Base-by-base conservation (phyloP, 2,888 invertebrate genomes). In the Drosophila eohydei region DNA sequence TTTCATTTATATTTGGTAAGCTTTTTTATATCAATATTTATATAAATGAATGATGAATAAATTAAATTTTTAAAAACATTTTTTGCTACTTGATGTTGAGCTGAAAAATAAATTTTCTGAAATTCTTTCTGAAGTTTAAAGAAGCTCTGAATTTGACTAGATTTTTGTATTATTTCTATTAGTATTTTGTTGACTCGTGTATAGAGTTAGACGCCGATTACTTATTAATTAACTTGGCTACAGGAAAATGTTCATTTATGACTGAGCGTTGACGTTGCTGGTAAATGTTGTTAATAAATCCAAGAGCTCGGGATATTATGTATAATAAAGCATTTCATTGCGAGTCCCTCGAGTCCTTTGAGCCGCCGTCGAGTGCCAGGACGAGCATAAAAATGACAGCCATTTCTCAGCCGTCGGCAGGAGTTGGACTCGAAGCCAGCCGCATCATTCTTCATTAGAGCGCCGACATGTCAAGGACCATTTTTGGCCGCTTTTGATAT, bases 381-480 rank as follows among this genome's bases (percentile, higher is more conserved):
- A 48, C 41, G 14, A 43, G 4, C 26, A 51, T 62, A 44, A 62
- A 65, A 78, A 74, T 79, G 51, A 70, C 65, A 61, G 60, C 56
- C 52, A 78, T 78, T 64, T 44, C 69, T 76, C 59, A 65, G 52
- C 44, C 61, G 40, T 7, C 26, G 44, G 44, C 51, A 12, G 36
- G 48, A 48, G 41, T 9, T 55, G 36, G 40, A 50, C 32, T 32
- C 48, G 32, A 32, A 56, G 56, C 46, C 55, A 36, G 66, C 52
- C 72, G 62, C 73, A 88, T 84, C 89, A 79, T 83, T 84, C 84
- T 84, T 88, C 89, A 84, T 84, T 88, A 83, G 79, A 65, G 48
- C 54, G 60, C 59, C 69, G 79, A 81, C 89, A 73, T 76, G 81
- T 86, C 87, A 83, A 78, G 84, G 87, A 79, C 79, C 51, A 59